Percentiles rank a stretch among this genome's conserved stretches.
phyloP scores from a whole-genome alignment of 2,797 vertebrate species.

The Rhinella marina region DNA sequence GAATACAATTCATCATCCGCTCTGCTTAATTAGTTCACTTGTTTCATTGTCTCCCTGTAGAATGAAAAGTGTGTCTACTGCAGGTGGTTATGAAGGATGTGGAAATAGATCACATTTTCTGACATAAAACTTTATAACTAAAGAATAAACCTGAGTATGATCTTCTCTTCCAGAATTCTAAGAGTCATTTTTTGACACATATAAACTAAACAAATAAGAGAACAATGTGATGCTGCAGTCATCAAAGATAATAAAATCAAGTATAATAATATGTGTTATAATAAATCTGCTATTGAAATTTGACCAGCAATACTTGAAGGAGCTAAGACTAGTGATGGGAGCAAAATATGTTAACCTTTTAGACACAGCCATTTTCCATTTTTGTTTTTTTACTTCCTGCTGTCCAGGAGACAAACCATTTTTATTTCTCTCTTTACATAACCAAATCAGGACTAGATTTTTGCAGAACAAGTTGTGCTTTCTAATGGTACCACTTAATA shows the following conservation, averaged over 20 bases:
- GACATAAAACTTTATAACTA: constrained; percentile 46
- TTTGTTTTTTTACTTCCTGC: too few species aligned
- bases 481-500: too few species aligned
- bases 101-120: constrained; percentile 57
- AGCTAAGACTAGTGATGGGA: too few species aligned
- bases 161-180: constrained; percentile 28
- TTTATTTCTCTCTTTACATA: too few species aligned
- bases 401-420: too few species aligned
- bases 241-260: neutral
- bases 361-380: too few species aligned
- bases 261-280: neutral
- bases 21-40: constrained; percentile 61
- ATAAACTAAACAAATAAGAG: neutral
- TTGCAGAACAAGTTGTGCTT: too few species aligned
- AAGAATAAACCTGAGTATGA: constrained; percentile 36
- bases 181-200: constrained; percentile 12
- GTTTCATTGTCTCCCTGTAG: constrained; percentile 60
- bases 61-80: constrained; percentile 59
- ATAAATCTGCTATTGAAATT: neutral
- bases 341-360: too few species aligned
- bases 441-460: too few species aligned
- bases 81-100: constrained; percentile 54
- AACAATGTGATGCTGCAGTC: neutral
- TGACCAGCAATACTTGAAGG: neutral
- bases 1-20: constrained; percentile 59